Conservation (phyloP, 2,888 invertebrate genomes). For the Hemithea aestivaria region DNA sequence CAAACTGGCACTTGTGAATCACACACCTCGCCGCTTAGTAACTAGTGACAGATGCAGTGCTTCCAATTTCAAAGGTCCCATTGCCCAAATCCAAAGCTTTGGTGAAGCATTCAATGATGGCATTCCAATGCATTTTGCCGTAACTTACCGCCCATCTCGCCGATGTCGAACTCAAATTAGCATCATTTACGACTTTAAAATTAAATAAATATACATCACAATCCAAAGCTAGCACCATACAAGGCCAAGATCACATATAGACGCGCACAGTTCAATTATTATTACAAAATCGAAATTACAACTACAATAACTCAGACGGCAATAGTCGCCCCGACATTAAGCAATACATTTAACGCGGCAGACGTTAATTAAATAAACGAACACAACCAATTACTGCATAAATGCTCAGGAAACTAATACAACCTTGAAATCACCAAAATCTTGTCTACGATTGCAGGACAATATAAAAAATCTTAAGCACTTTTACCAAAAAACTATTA, state of each 20-base stretch:
- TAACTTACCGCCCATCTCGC: constrained; percentile 66
- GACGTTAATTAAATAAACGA: constrained; percentile 64
- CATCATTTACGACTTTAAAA: constrained; percentile 40
- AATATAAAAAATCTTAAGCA: constrained; percentile 32
- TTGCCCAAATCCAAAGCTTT: constrained; percentile 14
- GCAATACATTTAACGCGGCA: constrained; percentile 42
- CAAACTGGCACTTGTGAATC: no score
- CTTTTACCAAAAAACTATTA: constrained; percentile 44
- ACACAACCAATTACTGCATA: constrained; percentile 54
- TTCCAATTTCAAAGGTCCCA: constrained; percentile 2
- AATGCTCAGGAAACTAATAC: constrained; percentile 49
- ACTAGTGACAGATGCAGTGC: constrained; percentile 6
- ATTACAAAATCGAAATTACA: constrained; percentile 18
- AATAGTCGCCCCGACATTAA: constrained; percentile 41
- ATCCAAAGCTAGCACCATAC: constrained; percentile 47
- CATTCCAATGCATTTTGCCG: constrained; percentile 26
- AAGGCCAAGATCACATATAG: constrained; percentile 57
- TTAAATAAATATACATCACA: constrained; percentile 31
- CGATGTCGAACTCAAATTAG: constrained; percentile 47
- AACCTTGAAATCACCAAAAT: constrained; percentile 66
- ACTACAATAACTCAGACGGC: constrained; percentile 19
- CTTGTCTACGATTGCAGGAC: constrained; percentile 40
- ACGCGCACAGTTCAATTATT: constrained; percentile 26
- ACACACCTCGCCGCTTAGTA: constrained; percentile 1
- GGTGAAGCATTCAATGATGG: constrained; percentile 30